Conservation (phyloP, 2,797 vertebrate genomes). For the Merluccius polli region DNA sequence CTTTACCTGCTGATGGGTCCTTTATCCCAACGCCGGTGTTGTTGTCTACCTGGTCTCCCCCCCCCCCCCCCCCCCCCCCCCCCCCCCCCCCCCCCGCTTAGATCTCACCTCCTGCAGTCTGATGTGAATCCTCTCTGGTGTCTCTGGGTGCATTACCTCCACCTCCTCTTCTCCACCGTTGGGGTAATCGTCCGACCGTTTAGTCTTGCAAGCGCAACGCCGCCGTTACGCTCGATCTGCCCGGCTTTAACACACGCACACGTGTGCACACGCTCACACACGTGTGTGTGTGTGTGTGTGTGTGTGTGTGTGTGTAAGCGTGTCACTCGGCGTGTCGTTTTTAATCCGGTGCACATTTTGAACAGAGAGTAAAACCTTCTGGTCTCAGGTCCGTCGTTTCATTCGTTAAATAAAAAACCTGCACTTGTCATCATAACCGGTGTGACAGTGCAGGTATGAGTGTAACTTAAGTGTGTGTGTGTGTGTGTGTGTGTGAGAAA, state of each 20-base stretch:
- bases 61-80: no score
- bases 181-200: slow-evolving; percentile 31
- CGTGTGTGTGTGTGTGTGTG: background rate
- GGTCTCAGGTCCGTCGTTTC: background rate
- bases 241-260: slow-evolving; percentile 12
- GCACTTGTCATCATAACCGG: background rate
- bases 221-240: slow-evolving; percentile 18
- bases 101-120: background rate
- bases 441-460: background rate
- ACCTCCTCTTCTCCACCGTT: slow-evolving; percentile 15
- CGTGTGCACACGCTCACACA: background rate
- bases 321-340: no score
- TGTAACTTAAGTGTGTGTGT: background rate
- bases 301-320: no score
- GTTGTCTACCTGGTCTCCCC: no score
- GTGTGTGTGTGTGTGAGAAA: background rate
- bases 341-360: no score
- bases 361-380: no score
- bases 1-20: no score
- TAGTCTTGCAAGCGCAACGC: slow-evolving; percentile 10
- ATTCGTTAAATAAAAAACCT: background rate
- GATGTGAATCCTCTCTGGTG: background rate
- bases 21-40: no score
- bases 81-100: no score
- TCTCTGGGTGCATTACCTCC: slow-evolving; percentile 15